A percentile compares a stretch with the other conserved stretches of the same genome.
Conservation (phyloP, 2,113 vertebrate species). For the Eurystomus gularis region DNA sequence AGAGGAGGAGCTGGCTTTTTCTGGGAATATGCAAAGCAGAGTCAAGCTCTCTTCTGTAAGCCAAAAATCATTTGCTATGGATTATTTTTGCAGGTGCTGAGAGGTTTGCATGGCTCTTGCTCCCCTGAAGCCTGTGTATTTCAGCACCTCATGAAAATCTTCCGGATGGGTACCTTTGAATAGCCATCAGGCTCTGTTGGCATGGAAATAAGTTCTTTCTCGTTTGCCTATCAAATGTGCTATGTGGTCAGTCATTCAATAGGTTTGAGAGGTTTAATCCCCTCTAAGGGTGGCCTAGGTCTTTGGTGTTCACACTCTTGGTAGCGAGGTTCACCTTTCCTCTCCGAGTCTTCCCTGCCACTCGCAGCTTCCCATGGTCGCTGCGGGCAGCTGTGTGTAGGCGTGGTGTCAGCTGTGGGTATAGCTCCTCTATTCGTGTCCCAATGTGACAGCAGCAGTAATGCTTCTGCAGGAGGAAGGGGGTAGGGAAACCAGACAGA, state of each 20-base stretch:
- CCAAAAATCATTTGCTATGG: neutral
- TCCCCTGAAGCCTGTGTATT: conserved; percentile 11
- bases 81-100: conserved; percentile 18
- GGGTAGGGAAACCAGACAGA: neutral
- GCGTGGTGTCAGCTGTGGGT: neutral
- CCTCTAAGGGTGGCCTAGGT: neutral
- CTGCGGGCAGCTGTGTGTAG: neutral
- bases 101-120: conserved; percentile 43
- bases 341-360: neutral
- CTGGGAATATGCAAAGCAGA: conserved; percentile 34
- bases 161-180: conserved; percentile 66
- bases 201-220: conserved; percentile 47
- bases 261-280: neutral
- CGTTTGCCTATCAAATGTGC: conserved; percentile 73
- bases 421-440: neutral
- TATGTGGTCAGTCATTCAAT: conserved; percentile 45
- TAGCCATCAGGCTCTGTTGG: conserved; percentile 56
- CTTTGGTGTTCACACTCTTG: neutral
- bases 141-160: conserved; percentile 72
- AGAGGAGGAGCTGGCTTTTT: neutral
- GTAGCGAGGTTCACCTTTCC: neutral
- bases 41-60: neutral
- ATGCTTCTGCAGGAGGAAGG: neutral
- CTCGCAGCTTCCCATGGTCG: rapidly evolving
- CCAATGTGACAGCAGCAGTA: neutral